Evolutionary conservation across 2,888 invertebrate genomes (phyloP), one percentile per base, ranked within the genome.

Genomic region (Pelosia muscerda): DNA sequence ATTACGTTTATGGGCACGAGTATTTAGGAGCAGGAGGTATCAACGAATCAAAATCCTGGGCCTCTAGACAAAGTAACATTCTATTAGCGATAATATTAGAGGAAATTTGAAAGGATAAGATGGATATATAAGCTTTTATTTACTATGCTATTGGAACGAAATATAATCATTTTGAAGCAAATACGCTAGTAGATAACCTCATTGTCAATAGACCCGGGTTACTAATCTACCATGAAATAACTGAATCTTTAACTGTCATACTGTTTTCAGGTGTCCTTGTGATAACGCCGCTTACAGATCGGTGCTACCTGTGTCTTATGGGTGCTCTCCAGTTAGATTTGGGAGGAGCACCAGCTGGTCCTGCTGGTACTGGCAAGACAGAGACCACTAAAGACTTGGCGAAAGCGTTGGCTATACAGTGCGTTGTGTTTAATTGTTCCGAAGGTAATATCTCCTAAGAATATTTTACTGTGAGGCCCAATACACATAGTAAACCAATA

Each of bases 351-450:
- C 98, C 98, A 0, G 98, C 98, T 0, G 98, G 98, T 0, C 98
- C 98, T 0, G 95, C 95, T 0, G 98, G 97, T 15, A 98, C 98
- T 0, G 98, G 98, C 31, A 98, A 98, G 92, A 98, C 98, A 0
- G 98, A 98, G 90, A 98, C 98, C 0, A 98, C 98, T 0, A 98
- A 98, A 87, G 98, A 98, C 92, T 92, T 98, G 80, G 98, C 98
- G 11, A 98, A 98, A 89, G 96, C 98, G 0, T 89, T 98, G 42
- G 98, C 98, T 6, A 97, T 98, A 78, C 98, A 98, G 88, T 98
- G 98, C 85, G 98, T 98, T 0, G 98, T 98, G 1, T 98, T 98
- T 87, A 98, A 98, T 90, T 98, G 98, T 84, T 98, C 98, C 0
- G 98, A 98, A 91, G 98, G 97, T 92, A 74, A 34, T 28, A 9